phyloP scores from a whole-genome alignment of 2,113 vertebrate species.

The Cochlearius cochlearius region DNA sequence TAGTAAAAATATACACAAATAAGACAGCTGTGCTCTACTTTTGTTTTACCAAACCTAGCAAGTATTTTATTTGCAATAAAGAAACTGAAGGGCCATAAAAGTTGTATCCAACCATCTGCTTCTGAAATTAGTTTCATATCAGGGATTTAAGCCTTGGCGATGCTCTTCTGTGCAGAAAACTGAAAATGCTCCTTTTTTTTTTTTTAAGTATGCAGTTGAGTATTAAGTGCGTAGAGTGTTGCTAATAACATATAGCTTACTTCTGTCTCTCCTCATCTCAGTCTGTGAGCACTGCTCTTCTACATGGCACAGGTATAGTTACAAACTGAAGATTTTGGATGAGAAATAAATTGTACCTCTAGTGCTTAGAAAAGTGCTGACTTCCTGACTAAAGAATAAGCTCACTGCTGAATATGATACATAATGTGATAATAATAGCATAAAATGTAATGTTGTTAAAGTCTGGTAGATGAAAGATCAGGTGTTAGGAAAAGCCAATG shows the following conservation, averaged over 20 bases:
- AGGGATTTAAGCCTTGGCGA: slow-evolving; percentile 59
- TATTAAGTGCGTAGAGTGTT: slow-evolving; percentile 14
- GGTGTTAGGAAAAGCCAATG: neutral
- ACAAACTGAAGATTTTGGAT: neutral
- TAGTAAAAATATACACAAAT: slow-evolving; percentile 68
- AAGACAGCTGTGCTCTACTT: slow-evolving; percentile 74
- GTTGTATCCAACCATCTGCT: slow-evolving; percentile 75
- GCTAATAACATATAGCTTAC: neutral
- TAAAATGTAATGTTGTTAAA: slow-evolving; percentile 21
- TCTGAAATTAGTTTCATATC: slow-evolving; percentile 72
- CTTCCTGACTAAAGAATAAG: neutral
- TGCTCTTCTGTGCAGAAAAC: slow-evolving; percentile 36
- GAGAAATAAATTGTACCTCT: neutral
- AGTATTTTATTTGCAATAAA: slow-evolving; percentile 77
- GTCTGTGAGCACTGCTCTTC: neutral
- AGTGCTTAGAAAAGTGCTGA: neutral
- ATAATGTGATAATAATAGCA: neutral
- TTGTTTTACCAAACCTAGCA: slow-evolving; percentile 75
- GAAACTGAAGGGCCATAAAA: slow-evolving; percentile 76
- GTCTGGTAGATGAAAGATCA: neutral
- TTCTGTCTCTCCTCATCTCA: neutral
- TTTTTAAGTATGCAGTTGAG: slow-evolving; percentile 19
- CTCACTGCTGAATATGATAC: neutral
- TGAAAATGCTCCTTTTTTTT: slow-evolving; percentile 7
- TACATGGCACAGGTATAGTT: neutral